Evolutionary conservation across 2,888 invertebrate genomes (phyloP), one percentile per base, ranked within the genome.

Genomic region (Andrena fulva): DNA sequence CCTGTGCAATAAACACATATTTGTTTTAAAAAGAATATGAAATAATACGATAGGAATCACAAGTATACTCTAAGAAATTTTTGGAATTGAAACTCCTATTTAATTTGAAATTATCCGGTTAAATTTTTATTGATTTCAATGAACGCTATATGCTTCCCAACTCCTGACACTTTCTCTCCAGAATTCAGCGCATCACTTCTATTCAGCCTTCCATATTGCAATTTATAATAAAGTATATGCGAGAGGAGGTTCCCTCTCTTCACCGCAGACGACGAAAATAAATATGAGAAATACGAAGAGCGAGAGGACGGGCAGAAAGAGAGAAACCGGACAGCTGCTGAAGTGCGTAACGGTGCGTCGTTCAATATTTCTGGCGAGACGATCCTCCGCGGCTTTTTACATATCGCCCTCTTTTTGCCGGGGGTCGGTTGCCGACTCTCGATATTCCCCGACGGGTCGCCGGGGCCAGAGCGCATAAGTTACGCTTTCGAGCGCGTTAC

Each of bases 331-430:
- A 42, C 76, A 60, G 85, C 63, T 59, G 80, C 56, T 50, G 76
- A 87, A 85, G 76, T 75, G 83, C 85, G 87, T 83, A 67, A 69
- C 75, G 74, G 50, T 82, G 79, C 80, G 87, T 86, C 80, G 80
- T 78, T 82, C 87, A 78, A 87, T 86, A 85, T 74, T 85, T 85
- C 86, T 83, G 78, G 67, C 82, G 79, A 76, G 80, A 74, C 78
- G 83, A 81, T 84, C 74, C 79, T 64, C 72, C 66, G 66, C 31
- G 42, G 77, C 63, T 87, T 87, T 87, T 84, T 80, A 76, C 80
- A 63, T 80, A 74, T 78, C 59, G 33, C 56, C 64, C 56, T 20
- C 50, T 87, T 85, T 82, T 80, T 84, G 59, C 74, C 16, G 50
- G 62, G 63, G 48, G 76, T 81, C 69, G 80, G 42, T 83, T 62